These are phyloP conservation scores for Calidris pygmaea DNA, from an alignment of 2,113 vertebrate genomes.

Conservation along the genomic window DNA sequence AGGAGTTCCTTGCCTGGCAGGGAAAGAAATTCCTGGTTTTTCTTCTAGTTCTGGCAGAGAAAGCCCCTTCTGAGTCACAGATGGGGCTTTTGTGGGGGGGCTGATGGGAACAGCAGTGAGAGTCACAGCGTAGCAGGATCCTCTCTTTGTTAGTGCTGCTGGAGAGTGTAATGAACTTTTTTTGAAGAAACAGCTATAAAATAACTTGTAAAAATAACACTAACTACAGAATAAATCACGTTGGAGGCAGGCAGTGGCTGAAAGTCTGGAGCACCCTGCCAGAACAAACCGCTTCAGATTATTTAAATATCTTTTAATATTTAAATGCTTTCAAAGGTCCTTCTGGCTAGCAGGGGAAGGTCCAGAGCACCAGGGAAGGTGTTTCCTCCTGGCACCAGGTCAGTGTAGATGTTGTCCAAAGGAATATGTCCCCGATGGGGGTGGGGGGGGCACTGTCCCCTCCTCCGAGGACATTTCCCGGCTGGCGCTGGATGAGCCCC, in stretches of 20 bases:
- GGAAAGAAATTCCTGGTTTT: background rate
- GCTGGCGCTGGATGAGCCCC: fast-evolving
- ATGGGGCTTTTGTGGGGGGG: background rate
- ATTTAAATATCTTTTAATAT: background rate
- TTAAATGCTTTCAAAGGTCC: background rate
- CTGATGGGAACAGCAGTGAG: background rate
- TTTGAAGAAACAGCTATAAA: background rate
- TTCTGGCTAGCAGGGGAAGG: background rate
- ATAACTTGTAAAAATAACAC: background rate
- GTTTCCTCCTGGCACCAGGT: fast-evolving
- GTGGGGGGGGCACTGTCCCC: background rate
- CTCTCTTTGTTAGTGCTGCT: background rate
- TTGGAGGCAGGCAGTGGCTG: background rate
- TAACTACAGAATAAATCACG: background rate
- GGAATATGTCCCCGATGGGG: fast-evolving
- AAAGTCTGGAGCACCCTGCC: background rate
- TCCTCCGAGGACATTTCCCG: fast-evolving
- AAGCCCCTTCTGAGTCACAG: background rate
- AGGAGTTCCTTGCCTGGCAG: background rate
- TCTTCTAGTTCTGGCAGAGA: background rate
- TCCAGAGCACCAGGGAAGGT: background rate
- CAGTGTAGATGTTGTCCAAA: background rate
- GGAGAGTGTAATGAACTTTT: background rate
- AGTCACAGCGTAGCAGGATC: background rate
- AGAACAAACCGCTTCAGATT: background rate